Evolutionary conservation across 2,888 invertebrate species (phyloP).

Genomic region (Himalopsyche anomala): DNA sequence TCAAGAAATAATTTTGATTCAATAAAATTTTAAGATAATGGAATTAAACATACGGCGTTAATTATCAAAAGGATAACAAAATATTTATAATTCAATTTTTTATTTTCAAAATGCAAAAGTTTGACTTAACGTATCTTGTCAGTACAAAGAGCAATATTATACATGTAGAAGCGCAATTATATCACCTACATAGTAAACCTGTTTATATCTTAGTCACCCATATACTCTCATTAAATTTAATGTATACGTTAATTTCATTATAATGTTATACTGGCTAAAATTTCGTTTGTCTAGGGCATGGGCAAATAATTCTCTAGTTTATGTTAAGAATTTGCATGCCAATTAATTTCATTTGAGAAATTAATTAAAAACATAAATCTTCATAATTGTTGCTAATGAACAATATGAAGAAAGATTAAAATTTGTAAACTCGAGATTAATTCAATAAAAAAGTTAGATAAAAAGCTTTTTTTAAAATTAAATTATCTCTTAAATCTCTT

Average conservation of each 20-base stretch:
- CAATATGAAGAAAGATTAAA: slow-evolving; percentile 12
- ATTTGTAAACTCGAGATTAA: neutral
- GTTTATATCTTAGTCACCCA: neutral
- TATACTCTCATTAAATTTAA: slow-evolving; percentile 30
- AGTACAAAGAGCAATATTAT: neutral
- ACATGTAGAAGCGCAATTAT: slow-evolving; percentile 1
- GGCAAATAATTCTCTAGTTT: neutral
- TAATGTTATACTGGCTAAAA: neutral
- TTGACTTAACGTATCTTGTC: no score
- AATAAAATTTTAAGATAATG: no score
- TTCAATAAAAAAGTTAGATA: neutral
- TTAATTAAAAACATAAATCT: slow-evolving; percentile 31
- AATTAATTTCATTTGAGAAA: neutral
- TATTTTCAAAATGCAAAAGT: no score
- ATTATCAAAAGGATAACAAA: no score
- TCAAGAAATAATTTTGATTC: no score
- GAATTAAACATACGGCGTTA: no score
- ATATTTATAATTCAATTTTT: no score
- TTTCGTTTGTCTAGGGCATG: neutral
- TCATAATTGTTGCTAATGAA: neutral
- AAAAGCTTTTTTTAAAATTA: neutral
- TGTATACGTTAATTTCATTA: slow-evolving; percentile 18
- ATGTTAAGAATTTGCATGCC: neutral
- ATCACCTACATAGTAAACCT: slow-evolving; percentile 6
- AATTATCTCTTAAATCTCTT: no score